Percentiles rank a stretch among this genome's conserved stretches.
These are phyloP conservation scores for Drosophila malerkotliana DNA, from an alignment of 1,140 invertebrate genomes.

Conservation along the genomic window DNA sequence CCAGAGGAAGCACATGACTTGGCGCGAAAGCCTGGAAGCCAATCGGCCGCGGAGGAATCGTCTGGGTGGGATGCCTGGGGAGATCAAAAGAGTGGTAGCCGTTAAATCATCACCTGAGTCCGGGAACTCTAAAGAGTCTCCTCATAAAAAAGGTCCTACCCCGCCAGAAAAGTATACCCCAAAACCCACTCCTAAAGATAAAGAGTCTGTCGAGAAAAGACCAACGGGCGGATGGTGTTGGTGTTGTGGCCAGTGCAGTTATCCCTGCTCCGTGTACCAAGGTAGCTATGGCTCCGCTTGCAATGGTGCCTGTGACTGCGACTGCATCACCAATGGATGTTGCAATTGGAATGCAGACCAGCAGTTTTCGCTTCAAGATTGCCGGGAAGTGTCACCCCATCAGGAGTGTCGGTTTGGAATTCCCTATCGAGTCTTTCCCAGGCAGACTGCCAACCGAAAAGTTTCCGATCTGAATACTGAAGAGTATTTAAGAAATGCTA, in stretches of 20 bases:
- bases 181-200: background rate
- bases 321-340: background rate
- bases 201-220: background rate
- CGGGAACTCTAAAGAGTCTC: background rate
- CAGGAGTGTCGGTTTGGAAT: background rate
- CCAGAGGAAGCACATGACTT: background rate
- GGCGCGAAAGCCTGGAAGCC: constrained; percentile 5
- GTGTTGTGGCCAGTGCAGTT: background rate
- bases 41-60: background rate
- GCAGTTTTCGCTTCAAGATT: background rate
- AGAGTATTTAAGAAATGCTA: constrained; percentile 1
- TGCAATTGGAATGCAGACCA: background rate
- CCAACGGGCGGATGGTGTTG: constrained; percentile 8
- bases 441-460: background rate
- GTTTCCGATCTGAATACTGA: constrained; percentile 47
- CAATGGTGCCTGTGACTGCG: background rate
- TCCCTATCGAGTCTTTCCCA: background rate
- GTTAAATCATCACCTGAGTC: background rate
- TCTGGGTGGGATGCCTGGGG: background rate
- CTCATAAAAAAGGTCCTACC: too few relatives aligned
- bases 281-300: background rate
- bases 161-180: background rate
- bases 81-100: background rate
- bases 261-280: background rate
- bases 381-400: background rate